These are phyloP conservation scores for Helicorthomorpha holstii DNA, from an alignment of 1,140 invertebrate genomes.

Conservation along the genomic window DNA sequence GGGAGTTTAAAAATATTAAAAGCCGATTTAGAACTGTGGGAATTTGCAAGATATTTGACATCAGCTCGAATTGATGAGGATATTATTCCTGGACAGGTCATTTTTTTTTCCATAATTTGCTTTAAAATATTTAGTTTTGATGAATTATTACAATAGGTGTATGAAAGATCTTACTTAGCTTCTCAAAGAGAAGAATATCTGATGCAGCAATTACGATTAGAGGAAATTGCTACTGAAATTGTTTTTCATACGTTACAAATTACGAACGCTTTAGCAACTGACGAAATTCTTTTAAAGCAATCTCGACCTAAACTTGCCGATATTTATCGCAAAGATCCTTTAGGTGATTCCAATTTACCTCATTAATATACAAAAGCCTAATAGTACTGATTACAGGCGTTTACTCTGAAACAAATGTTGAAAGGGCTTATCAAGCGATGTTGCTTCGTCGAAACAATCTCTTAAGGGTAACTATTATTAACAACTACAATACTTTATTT, in stretches of 20 bases:
- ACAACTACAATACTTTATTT: background rate
- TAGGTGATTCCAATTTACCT: background rate
- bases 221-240: constrained; percentile 3
- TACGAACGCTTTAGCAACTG: constrained; percentile 4
- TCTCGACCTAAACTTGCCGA: constrained; percentile 1
- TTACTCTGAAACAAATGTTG: background rate
- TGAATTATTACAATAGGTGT: background rate
- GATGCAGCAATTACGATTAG: constrained; percentile 5
- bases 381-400: background rate
- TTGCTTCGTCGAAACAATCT: background rate
- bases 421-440: constrained; percentile 5
- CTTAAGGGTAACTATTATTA: background rate
- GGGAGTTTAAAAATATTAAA: background rate
- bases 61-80: constrained; percentile 1
- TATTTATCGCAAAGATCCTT: constrained; percentile 6
- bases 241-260: constrained; percentile 6
- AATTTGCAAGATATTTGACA: constrained; percentile 7
- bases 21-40: constrained; percentile 7
- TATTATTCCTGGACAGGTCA: constrained; percentile 2
- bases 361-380: background rate
- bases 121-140: background rate
- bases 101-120: background rate
- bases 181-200: constrained; percentile 8
- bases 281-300: background rate
- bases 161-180: constrained; percentile 7